phyloP scores from a whole-genome alignment of 2,113 vertebrate genomes.

The Sturnus vulgaris region DNA sequence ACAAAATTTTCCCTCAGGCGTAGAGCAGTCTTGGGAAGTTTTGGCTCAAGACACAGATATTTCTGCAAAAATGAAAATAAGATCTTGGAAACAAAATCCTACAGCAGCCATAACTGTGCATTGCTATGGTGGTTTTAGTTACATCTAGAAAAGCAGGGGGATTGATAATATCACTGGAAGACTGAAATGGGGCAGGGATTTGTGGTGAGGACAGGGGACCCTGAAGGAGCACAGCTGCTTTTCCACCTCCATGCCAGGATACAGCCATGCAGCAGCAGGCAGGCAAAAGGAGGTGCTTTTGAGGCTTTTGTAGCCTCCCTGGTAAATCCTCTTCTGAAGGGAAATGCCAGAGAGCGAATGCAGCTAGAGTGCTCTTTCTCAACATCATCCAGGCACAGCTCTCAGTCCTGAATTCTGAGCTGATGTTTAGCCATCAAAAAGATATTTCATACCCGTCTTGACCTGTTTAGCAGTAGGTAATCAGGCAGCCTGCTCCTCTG shows the following conservation, averaged over 20 bases:
- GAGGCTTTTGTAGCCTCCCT: not conserved
- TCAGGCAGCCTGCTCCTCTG: not conserved
- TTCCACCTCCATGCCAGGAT: not conserved
- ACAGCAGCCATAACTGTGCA: not conserved
- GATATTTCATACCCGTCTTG: not conserved
- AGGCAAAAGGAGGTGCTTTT: not conserved
- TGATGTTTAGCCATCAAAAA: not conserved
- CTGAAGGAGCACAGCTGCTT: not conserved
- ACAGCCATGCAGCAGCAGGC: not conserved
- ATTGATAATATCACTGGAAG: not conserved
- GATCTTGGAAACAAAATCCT: not conserved
- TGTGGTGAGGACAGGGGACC: not conserved
- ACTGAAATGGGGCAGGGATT: not conserved
- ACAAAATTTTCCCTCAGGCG: slow-evolving; percentile 25
- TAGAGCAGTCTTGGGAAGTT: not conserved
- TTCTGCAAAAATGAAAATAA: slow-evolving; percentile 1
- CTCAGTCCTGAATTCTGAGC: not conserved
- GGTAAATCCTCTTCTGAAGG: not conserved
- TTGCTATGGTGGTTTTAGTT: not conserved
- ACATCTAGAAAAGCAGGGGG: not conserved
- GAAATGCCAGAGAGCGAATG: not conserved
- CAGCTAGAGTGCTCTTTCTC: not conserved
- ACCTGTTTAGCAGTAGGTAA: not conserved
- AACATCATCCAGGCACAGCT: not conserved
- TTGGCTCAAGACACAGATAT: not conserved